phyloP scores from a whole-genome alignment of 2,797 vertebrate genomes.

The Podargus strigoides region DNA sequence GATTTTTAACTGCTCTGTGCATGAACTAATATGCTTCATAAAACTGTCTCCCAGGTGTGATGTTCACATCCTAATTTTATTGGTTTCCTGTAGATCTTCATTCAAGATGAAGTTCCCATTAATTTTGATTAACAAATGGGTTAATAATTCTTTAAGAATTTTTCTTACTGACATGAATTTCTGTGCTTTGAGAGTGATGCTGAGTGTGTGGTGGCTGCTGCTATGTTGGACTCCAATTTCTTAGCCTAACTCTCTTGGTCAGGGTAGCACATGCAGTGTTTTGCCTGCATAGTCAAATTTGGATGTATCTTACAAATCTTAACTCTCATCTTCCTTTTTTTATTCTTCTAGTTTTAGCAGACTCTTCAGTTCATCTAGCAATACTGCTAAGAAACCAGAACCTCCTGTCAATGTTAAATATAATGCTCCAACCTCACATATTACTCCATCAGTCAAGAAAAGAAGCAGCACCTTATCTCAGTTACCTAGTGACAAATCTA shows the following conservation, averaged over 20 bases:
- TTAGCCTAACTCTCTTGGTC: conserved; percentile 5
- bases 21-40: neutral
- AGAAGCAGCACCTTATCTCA: conserved; percentile 95
- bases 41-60: neutral
- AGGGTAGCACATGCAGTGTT: neutral
- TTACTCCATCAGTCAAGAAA: conserved; percentile 95
- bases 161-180: neutral
- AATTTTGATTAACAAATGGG: neutral
- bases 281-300: neutral
- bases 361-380: conserved; percentile 93
- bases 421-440: conserved; percentile 93
- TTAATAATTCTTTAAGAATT: neutral
- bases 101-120: neutral
- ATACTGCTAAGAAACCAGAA: conserved; percentile 87
- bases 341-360: conserved; percentile 89
- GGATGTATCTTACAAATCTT: neutral
- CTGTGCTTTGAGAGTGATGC: conserved; percentile 2
- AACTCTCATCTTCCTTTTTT: neutral
- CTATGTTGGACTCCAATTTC: neutral
- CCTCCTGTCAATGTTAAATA: conserved; percentile 95
- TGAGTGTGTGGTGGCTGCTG: conserved; percentile 11
- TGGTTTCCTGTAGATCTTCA: neutral
- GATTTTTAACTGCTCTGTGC: neutral
- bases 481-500: conserved; percentile 94
- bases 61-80: neutral